These are phyloP conservation scores for Bombus confusus DNA, from an alignment of 1,140 invertebrate genomes.

Conservation along the genomic window DNA sequence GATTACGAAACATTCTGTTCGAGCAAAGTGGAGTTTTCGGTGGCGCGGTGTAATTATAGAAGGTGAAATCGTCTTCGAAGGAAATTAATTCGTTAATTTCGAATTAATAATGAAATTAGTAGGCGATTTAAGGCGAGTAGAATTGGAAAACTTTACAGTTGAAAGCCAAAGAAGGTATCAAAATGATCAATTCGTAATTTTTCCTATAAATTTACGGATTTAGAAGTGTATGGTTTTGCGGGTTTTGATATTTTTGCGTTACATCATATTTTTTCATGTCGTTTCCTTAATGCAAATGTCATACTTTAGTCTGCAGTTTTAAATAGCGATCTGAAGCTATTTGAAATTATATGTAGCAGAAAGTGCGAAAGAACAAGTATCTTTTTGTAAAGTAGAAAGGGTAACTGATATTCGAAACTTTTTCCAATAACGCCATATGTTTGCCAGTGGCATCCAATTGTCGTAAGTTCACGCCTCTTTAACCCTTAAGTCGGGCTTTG, in stretches of 20 bases:
- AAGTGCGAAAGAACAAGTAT: neutral
- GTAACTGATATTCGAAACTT: conserved; percentile 53
- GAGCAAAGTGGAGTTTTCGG: neutral
- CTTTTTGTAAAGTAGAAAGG: conserved; percentile 2
- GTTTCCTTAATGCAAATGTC: too few species aligned
- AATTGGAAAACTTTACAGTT: too few species aligned
- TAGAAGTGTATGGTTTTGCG: too few species aligned
- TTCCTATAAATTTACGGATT: too few species aligned
- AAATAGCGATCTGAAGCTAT: neutral
- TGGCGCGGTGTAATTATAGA: neutral
- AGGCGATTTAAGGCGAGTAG: too few species aligned
- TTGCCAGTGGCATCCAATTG: conserved; percentile 62
- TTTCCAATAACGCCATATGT: conserved; percentile 57
- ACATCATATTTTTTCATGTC: too few species aligned
- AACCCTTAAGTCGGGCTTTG: conserved; percentile 37
- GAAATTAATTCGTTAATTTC: too few species aligned
- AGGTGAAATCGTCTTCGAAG: neutral
- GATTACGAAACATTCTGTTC: neutral
- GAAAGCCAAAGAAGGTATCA: too few species aligned
- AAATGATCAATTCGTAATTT: too few species aligned
- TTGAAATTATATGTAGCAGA: neutral
- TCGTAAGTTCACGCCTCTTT: conserved; percentile 64
- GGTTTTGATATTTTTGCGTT: too few species aligned
- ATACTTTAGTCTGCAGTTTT: neutral
- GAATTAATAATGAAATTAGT: too few species aligned